phyloP scores from a whole-genome alignment of 2,113 vertebrate species.

The Hymenochirus boettgeri region DNA sequence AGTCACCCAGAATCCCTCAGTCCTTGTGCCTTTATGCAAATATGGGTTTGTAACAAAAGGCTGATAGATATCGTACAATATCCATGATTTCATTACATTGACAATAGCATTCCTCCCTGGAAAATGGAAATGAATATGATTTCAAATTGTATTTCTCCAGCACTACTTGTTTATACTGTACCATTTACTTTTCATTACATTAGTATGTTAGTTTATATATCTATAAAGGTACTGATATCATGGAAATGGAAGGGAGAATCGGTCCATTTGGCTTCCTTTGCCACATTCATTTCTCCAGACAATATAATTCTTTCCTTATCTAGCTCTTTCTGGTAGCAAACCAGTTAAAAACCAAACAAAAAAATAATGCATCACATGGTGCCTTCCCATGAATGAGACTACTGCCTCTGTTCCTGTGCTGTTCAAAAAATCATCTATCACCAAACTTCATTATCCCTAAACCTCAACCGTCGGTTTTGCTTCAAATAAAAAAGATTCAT shows the following conservation, averaged over 20 bases:
- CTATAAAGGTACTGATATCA: not conserved
- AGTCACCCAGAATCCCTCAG: not conserved
- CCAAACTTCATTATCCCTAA: conserved; percentile 43
- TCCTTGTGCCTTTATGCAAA: not conserved
- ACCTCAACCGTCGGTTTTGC: conserved; percentile 27
- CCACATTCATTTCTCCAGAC: not conserved
- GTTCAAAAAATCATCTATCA: conserved; percentile 38
- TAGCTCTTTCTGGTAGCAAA: not conserved
- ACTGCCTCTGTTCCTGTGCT: conserved; percentile 26
- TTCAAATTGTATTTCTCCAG: too few relatives aligned
- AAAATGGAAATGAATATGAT: too few relatives aligned
- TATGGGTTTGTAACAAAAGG: not conserved
- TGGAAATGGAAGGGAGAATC: not conserved
- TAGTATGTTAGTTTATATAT: too few relatives aligned
- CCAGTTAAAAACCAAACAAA: conserved; percentile 9
- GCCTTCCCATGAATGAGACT: conserved; percentile 30
- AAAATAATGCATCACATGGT: conserved; percentile 27
- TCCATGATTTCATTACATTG: too few relatives aligned
- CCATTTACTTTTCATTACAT: too few relatives aligned
- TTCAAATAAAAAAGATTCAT: conserved; percentile 34
- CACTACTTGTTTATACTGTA: too few relatives aligned
- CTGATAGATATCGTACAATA: too few relatives aligned
- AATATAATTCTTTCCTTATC: not conserved
- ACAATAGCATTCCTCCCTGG: too few relatives aligned
- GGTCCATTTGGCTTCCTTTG: not conserved